These are phyloP conservation scores for Malurus cyaneus DNA, from an alignment of 2,113 vertebrate genomes.

Conservation along the genomic window DNA sequence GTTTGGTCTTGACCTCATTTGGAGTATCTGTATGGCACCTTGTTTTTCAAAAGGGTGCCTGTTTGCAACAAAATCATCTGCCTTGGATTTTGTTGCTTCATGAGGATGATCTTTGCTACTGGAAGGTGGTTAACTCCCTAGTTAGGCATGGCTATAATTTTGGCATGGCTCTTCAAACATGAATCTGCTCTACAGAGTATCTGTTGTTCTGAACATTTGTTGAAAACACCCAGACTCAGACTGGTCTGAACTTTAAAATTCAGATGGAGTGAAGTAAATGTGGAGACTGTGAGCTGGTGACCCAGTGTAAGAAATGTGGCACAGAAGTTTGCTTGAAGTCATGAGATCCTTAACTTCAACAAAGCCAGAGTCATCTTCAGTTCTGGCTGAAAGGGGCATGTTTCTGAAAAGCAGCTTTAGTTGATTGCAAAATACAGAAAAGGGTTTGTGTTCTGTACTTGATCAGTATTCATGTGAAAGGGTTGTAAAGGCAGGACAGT, in stretches of 20 bases:
- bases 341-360: background rate
- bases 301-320: accelerated
- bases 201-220: background rate
- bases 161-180: background rate
- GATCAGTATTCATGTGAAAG: accelerated
- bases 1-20: background rate
- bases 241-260: background rate
- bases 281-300: background rate
- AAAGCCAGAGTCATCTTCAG: background rate
- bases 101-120: background rate
- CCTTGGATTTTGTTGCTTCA: background rate
- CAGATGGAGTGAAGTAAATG: background rate
- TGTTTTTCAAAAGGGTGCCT: background rate
- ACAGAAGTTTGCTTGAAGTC: background rate
- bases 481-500: background rate
- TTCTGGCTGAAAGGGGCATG: background rate
- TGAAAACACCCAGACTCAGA: background rate
- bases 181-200: background rate
- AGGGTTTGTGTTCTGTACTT: background rate
- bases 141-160: background rate
- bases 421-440: background rate
- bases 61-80: background rate
- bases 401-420: background rate
- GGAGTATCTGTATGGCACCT: background rate
- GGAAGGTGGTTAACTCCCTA: background rate